Base-by-base conservation (phyloP, 2,797 vertebrate genomes). In the Leptodactylus fallax region DNA sequence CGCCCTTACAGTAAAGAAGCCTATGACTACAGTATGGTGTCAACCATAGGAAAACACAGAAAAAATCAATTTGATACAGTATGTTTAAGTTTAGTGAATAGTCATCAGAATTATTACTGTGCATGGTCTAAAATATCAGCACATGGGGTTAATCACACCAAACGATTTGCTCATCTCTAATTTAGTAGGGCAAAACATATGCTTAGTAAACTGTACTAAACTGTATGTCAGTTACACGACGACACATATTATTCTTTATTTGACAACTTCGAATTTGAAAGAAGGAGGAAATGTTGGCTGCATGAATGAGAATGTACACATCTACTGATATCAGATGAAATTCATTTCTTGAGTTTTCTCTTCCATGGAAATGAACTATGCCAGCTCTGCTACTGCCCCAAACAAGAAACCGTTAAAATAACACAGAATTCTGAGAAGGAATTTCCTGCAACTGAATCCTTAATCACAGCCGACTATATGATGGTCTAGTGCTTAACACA, bases 401-500 rank as follows among this genome's bases (percentile, higher is more conserved):
- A 83, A 69, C 45, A 69, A 61, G 60, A 78, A 55, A 69, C 67
- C 23, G 16, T 77, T 60, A 80, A 63, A 77, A 81, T 67, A 85
- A 83, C 69, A 89, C 10, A 13, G 56, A 27, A 47, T 86, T 86
- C 79, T 89, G 53, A 89, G 79, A 78, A 86, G 85, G 88, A 89
- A 89, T 86, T 89, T 87, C 61, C 85, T 89, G 85, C 88, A 89
- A 89, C 74, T 53, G 63, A 60, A 86, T 74, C 88, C 74, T 69
- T 79, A 86, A 86, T 86, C 85, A 87, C 25, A 86, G 74, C 53
- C 21, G 14, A 83, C 80, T 79, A 71, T 86, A 89, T 89, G 88
- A 89, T 89, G 88, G 88, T 89, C 88, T 86, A 81, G 71, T 89
- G 88, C 85, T 56, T 83, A 83, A 87, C 77, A 71, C 36, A 71